A percentile compares a stretch with the other conserved stretches of the same genome.
phyloP scores from a whole-genome alignment of 2,888 invertebrate genomes.

The Drosophila koepferae region DNA sequence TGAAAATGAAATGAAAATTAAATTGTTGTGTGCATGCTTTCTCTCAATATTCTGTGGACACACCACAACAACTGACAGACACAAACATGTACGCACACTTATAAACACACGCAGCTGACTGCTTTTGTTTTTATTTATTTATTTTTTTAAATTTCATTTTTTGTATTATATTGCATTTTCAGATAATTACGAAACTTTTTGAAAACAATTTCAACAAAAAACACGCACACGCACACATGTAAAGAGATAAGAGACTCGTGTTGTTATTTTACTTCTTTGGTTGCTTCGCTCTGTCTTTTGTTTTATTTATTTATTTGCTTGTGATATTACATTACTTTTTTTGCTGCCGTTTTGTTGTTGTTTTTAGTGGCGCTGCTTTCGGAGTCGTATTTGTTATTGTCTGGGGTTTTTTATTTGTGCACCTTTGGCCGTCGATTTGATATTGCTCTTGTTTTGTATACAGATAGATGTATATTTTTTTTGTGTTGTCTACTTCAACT shows the following conservation, averaged over 20 bases:
- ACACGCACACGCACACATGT: conserved; percentile 29
- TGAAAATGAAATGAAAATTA: conserved; percentile 48
- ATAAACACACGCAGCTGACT: conserved; percentile 50
- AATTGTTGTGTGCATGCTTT: conserved; percentile 26
- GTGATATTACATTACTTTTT: conserved; percentile 43
- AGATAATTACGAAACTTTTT: conserved; percentile 61
- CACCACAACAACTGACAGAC: conserved; percentile 12
- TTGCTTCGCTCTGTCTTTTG: conserved; percentile 31
- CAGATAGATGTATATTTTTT: conserved; percentile 23
- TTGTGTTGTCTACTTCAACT: conserved; percentile 78
- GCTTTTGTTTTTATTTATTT: conserved; percentile 19
- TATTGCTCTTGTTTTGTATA: conserved; percentile 40
- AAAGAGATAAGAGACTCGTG: conserved; percentile 31
- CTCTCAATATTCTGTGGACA: conserved; percentile 35
- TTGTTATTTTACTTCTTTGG: conserved; percentile 41
- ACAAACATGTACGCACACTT: conserved; percentile 13
- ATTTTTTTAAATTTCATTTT: conserved; percentile 3
- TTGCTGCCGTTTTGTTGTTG: conserved; percentile 25
- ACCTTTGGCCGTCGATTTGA: conserved; percentile 35
- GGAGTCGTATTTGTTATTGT: conserved; percentile 37
- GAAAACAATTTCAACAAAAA: conserved; percentile 55
- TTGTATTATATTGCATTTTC: conserved; percentile 41
- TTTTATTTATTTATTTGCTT: conserved; percentile 4
- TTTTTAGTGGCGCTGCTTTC: conserved; percentile 25
- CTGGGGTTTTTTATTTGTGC: neutral